Conservation (phyloP, 2,797 vertebrate genomes). For the Syngnathus rostellatus region DNA sequence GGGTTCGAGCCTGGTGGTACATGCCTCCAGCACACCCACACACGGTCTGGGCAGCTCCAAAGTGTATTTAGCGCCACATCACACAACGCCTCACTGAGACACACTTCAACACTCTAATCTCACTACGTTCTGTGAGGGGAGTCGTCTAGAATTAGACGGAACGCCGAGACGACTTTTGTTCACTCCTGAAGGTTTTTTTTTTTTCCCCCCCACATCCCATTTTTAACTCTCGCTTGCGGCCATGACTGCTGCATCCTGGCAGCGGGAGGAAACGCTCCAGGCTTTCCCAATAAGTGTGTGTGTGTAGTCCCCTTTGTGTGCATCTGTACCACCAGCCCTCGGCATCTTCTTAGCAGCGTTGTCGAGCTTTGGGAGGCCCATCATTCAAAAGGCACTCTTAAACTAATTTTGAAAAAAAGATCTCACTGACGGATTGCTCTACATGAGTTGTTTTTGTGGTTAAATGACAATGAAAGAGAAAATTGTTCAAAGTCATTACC, state of each 20-base stretch:
- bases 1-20: not conserved
- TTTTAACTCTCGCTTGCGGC: constrained; percentile 19
- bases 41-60: not conserved
- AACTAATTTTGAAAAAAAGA: not conserved
- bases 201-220: not conserved
- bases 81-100: constrained; percentile 26
- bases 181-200: constrained; percentile 29
- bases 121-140: constrained; percentile 3
- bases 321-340: constrained; percentile 24
- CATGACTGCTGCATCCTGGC: constrained; percentile 22
- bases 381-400: constrained; percentile 22
- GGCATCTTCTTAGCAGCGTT: constrained; percentile 24
- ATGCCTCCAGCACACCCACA: constrained; percentile 16
- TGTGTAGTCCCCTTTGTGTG: constrained; percentile 13
- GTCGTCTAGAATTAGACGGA: constrained; percentile 52
- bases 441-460: not conserved
- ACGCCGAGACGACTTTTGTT: constrained; percentile 38
- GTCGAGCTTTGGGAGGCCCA: constrained; percentile 6
- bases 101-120: constrained; percentile 16
- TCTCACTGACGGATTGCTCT: not conserved
- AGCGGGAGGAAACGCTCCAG: constrained; percentile 30
- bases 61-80: constrained; percentile 19
- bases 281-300: constrained; percentile 17
- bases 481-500: not conserved
- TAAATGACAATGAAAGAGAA: not conserved